Evolutionary conservation across 2,888 invertebrate genomes (phyloP).

Genomic region (Deilephila elpenor): DNA sequence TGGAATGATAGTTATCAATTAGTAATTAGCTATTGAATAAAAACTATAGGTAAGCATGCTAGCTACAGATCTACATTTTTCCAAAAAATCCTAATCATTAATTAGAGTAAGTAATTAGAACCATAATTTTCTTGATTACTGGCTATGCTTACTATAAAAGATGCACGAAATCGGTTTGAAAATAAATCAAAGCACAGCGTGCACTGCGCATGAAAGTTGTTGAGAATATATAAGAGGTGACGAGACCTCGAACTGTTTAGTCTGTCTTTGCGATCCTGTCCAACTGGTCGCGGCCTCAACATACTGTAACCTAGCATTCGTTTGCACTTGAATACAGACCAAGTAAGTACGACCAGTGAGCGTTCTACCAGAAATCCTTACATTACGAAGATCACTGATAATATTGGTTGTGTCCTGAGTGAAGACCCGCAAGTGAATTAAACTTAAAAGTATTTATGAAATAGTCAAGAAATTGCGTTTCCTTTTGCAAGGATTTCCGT

Average conservation of each 20-base stretch:
- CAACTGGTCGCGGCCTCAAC: conserved; percentile 67
- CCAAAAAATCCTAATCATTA: no score
- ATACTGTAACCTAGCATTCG: conserved; percentile 45
- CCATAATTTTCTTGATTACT: not conserved
- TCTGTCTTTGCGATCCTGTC: conserved; percentile 66
- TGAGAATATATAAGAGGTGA: conserved; percentile 72
- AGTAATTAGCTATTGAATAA: no score
- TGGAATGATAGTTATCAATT: no score
- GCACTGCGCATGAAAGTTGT: conserved; percentile 53
- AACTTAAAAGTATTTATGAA: not conserved
- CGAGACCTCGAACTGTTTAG: conserved; percentile 76
- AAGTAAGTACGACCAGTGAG: conserved; percentile 34
- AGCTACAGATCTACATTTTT: no score
- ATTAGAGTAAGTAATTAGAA: no score
- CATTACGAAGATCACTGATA: not conserved
- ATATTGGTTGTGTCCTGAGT: not conserved
- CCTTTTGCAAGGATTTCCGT: not conserved
- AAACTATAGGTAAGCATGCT: no score
- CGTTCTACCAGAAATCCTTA: conserved; percentile 10
- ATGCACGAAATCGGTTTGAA: conserved; percentile 18
- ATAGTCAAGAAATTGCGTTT: not conserved
- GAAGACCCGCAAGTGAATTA: not conserved
- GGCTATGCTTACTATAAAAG: not conserved
- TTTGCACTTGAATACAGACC: conserved; percentile 14
- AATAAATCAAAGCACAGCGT: conserved; percentile 32